Evolutionary conservation across 2,113 vertebrate species (phyloP).

Genomic region (Toxostoma redivivum): DNA sequence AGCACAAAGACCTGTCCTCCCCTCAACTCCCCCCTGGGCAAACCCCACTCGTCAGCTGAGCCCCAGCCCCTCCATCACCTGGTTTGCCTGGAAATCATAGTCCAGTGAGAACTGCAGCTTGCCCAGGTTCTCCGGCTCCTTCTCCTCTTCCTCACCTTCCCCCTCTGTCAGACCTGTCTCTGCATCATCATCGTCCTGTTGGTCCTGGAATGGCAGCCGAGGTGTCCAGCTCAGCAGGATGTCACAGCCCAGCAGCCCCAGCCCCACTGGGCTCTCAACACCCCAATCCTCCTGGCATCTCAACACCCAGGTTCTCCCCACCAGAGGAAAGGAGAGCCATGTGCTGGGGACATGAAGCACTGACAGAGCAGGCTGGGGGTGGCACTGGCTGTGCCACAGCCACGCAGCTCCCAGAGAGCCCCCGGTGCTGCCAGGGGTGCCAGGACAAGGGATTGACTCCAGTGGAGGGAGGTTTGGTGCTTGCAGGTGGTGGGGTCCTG

Average conservation of each 20-base stretch:
- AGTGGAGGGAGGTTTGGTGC: not conserved
- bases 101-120: constrained; percentile 96
- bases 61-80: constrained; percentile 69
- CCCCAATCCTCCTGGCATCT: not conserved
- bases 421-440: rapidly evolving
- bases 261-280: not conserved
- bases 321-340: rapidly evolving
- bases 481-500: no score
- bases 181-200: constrained; percentile 87
- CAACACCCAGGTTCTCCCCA: not conserved
- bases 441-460: not conserved
- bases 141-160: constrained; percentile 95
- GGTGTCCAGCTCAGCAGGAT: not conserved
- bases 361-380: not conserved
- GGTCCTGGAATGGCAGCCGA: constrained; percentile 54
- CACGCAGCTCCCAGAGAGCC: rapidly evolving
- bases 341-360: not conserved
- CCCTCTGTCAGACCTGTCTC: constrained; percentile 86
- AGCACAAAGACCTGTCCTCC: not conserved
- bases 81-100: constrained; percentile 94
- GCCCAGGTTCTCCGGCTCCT: constrained; percentile 94
- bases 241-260: not conserved
- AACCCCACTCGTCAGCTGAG: not conserved
- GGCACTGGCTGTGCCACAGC: not conserved
- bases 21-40: not conserved